Percentiles rank a stretch among this genome's conserved stretches.
These are phyloP conservation scores for Willisornis vidua DNA, from an alignment of 2,113 vertebrate genomes.

Conservation along the genomic window DNA sequence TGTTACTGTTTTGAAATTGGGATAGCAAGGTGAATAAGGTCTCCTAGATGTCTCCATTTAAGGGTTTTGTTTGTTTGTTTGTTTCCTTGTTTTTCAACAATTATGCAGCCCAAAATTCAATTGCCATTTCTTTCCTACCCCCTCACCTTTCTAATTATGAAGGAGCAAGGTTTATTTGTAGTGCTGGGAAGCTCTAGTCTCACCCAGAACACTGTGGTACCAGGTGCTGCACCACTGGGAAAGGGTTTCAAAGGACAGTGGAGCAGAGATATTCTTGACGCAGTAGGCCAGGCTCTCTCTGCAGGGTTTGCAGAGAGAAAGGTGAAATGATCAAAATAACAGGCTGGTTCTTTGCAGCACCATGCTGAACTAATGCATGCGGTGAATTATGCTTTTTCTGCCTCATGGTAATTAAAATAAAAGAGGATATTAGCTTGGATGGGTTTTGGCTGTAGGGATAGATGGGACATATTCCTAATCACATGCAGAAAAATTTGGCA, in stretches of 20 bases:
- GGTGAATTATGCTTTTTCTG: neutral
- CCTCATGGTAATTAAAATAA: slow-evolving; percentile 1
- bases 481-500: neutral
- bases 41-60: neutral
- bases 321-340: slow-evolving; percentile 5
- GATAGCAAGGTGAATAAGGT: neutral
- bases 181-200: neutral
- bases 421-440: neutral
- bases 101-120: neutral
- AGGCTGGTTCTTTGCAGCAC: neutral
- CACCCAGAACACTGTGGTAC: neutral
- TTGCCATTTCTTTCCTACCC: neutral
- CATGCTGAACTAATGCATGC: neutral
- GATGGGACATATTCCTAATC: neutral
- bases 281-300: neutral
- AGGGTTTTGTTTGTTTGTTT: neutral
- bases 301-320: neutral
- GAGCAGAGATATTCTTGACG: neutral
- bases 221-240: fast-evolving
- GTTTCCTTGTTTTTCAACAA: neutral
- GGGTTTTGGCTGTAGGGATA: neutral
- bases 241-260: neutral
- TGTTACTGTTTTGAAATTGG: neutral
- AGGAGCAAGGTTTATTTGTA: neutral
- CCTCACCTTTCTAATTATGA: neutral